phyloP scores from a whole-genome alignment of 37 sponge, comb jelly and placozoan species.

The Ianthella basta region DNA sequence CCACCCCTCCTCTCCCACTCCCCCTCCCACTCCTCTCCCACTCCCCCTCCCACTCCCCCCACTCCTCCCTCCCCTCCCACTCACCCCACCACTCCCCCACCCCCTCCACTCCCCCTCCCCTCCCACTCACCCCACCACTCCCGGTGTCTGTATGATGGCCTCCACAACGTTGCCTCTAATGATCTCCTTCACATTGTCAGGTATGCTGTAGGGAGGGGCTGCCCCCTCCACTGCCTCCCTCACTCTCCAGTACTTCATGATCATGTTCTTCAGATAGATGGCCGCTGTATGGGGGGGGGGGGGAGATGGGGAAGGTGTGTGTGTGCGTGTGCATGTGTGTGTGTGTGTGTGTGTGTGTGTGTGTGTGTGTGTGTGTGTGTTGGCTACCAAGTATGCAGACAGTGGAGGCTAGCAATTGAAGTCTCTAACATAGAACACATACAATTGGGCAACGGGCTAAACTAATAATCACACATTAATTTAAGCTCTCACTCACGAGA shows the following conservation, averaged over 20 bases:
- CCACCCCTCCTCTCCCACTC: background rate
- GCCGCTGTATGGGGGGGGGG: conserved; percentile 48
- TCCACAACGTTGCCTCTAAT: conserved; percentile 74
- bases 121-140: conserved; percentile 61
- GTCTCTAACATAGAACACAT: too few relatives aligned
- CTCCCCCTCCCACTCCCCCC: background rate
- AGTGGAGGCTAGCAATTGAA: too few relatives aligned
- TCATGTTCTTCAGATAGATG: conserved; percentile 89
- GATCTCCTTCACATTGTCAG: conserved; percentile 55
- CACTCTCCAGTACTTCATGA: conserved; percentile 83
- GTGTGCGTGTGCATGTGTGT: background rate
- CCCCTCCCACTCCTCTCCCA: background rate
- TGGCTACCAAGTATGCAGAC: too few relatives aligned
- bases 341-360: too few relatives aligned
- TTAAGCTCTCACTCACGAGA: too few relatives aligned
- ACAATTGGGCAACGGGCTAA: too few relatives aligned
- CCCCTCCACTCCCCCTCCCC: background rate
- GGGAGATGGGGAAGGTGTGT: background rate
- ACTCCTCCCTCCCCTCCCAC: background rate
- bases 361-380: too few relatives aligned
- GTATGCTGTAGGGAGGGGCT: conserved; percentile 45
- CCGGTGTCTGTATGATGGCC: conserved; percentile 76
- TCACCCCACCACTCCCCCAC: background rate
- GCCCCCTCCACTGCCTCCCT: conserved; percentile 44
- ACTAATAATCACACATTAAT: too few relatives aligned